Conservation (phyloP, 35 echinoderm and acorn worm genomes). For the Nesometra sesokonis region DNA sequence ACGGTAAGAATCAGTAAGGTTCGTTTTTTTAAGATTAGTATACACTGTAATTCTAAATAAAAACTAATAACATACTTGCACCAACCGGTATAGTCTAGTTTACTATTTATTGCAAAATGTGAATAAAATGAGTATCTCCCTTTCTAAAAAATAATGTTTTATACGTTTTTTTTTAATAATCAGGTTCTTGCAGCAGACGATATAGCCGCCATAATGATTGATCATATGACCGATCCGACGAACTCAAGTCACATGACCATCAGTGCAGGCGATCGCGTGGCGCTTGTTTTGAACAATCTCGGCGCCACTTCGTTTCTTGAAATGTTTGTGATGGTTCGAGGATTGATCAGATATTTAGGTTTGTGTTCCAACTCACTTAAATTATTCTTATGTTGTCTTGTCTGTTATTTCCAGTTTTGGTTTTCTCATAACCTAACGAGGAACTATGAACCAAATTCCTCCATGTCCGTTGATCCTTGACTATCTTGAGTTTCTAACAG, state of each 20-base stretch:
- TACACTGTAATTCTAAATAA: background rate
- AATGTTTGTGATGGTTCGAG: constrained; percentile 21
- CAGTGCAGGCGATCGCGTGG: constrained; percentile 38
- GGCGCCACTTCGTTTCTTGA: constrained; percentile 77
- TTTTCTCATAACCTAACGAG: no score
- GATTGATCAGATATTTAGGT: background rate
- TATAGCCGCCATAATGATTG: constrained; percentile 42
- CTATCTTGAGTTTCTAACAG: no score
- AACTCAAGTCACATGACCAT: constrained; percentile 39
- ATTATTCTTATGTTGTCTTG: no score
- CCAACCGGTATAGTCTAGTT: no score
- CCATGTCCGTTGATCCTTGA: background rate
- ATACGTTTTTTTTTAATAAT: no score
- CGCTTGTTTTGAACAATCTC: constrained; percentile 78
- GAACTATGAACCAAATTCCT: background rate
- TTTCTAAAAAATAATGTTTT: no score
- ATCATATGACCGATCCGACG: constrained; percentile 49
- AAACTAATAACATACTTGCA: no score
- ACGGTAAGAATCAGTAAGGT: background rate
- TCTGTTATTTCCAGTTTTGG: no score
- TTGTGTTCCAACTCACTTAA: constrained; percentile 6
- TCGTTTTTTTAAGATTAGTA: background rate
- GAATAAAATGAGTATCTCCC: no score
- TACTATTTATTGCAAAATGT: no score
- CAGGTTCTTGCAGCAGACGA: constrained; percentile 16